Evolutionary conservation across 2,113 vertebrate species (phyloP).

Genomic region (Poeciliopsis occidentalis): DNA sequence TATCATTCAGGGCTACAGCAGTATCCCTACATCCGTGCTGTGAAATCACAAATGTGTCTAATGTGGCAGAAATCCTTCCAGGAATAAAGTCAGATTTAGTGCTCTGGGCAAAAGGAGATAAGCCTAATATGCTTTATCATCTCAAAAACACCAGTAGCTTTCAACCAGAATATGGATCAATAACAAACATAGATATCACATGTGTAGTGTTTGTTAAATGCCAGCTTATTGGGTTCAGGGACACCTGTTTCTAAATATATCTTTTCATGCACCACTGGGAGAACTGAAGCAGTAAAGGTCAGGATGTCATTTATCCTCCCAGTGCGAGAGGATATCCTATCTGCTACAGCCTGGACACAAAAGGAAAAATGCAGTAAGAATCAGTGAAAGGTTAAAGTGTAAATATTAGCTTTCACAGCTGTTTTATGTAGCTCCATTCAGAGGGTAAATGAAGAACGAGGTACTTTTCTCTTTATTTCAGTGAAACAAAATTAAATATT

Average conservation of each 20-base stretch:
- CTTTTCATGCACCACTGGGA: slow-evolving; percentile 22
- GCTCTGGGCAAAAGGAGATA: slow-evolving; percentile 5
- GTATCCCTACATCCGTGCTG: slow-evolving; percentile 16
- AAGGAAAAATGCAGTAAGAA: slow-evolving; percentile 45
- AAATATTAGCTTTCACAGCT: slow-evolving; percentile 31
- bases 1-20: not conserved
- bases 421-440: slow-evolving; percentile 17
- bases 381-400: slow-evolving; percentile 58
- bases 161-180: not conserved
- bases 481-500: not conserved
- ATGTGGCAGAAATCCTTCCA: slow-evolving; percentile 21
- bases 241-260: slow-evolving; percentile 30
- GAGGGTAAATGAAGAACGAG: not conserved
- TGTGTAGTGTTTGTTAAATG: slow-evolving; percentile 6
- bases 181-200: not conserved
- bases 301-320: slow-evolving; percentile 68
- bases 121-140: slow-evolving; percentile 6
- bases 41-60: slow-evolving; percentile 21
- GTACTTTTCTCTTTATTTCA: not conserved
- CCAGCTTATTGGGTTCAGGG: slow-evolving; percentile 20
- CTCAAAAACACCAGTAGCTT: not conserved
- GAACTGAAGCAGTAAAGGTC: slow-evolving; percentile 55
- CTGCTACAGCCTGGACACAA: slow-evolving; percentile 38
- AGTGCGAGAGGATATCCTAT: slow-evolving; percentile 62
- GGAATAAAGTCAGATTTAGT: slow-evolving; percentile 2